Evolutionary conservation across 2,888 invertebrate genomes (phyloP).

Genomic region (Uloborus plumipes): DNA sequence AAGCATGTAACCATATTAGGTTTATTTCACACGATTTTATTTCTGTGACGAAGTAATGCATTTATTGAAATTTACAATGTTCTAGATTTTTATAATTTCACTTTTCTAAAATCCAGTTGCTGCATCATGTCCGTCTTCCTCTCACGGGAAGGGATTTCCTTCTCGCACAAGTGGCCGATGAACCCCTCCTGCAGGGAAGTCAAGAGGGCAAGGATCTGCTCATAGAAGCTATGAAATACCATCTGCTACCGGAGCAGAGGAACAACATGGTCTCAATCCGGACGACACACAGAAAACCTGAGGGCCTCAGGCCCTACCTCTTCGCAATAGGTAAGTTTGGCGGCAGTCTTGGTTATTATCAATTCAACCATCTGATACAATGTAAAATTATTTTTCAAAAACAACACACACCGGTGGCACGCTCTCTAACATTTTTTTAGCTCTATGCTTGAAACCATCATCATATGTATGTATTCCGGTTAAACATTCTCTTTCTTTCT

Average conservation of each 20-base stretch:
- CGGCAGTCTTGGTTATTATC: not conserved
- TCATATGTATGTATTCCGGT: too few relatives aligned
- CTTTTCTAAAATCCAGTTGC: slow-evolving; percentile 72
- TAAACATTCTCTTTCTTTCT: too few relatives aligned
- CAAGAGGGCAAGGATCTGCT: slow-evolving; percentile 79
- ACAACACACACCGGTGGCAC: too few relatives aligned
- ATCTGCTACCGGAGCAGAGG: slow-evolving; percentile 79
- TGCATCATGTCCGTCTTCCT: slow-evolving; percentile 79
- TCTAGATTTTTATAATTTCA: not conserved
- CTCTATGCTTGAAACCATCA: not conserved
- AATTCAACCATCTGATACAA: not conserved
- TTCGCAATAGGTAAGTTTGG: slow-evolving; percentile 75
- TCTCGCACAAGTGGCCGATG: slow-evolving; percentile 79
- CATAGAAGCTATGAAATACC: slow-evolving; percentile 81
- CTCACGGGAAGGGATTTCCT: slow-evolving; percentile 78
- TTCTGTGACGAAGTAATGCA: too few relatives aligned
- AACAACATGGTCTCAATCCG: slow-evolving; percentile 76
- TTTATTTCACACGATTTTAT: too few relatives aligned
- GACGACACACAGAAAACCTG: slow-evolving; percentile 78
- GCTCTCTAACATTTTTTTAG: not conserved
- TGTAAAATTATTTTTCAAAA: too few relatives aligned
- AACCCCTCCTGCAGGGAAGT: slow-evolving; percentile 74
- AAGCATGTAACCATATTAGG: too few relatives aligned
- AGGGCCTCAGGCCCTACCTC: slow-evolving; percentile 78
- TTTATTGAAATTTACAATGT: too few relatives aligned